These are phyloP conservation scores for Oncopeltus fasciatus DNA, from an alignment of 1,140 invertebrate species.

Conservation along the genomic window DNA sequence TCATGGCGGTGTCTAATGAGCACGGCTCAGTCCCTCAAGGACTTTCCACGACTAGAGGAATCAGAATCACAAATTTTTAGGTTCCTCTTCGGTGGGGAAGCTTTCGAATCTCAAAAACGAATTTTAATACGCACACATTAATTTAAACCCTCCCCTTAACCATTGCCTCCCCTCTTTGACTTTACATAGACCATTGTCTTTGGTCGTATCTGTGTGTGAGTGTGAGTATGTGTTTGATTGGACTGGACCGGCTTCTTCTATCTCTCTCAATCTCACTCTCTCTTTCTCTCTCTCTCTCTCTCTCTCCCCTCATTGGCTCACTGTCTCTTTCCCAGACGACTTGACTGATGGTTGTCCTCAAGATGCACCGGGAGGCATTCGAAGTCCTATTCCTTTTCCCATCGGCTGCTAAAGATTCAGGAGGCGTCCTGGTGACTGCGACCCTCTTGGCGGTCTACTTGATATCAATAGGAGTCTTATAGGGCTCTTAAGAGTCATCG, in stretches of 20 bases:
- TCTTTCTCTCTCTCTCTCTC: no score
- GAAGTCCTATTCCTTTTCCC: no score
- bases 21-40: background rate
- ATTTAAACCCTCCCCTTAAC: slow-evolving; percentile 1
- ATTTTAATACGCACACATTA: slow-evolving; percentile 9
- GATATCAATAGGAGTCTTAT: no score
- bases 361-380: background rate
- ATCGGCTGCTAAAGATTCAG: background rate
- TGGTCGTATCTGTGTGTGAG: no score
- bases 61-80: slow-evolving; percentile 8
- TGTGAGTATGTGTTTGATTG: no score
- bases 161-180: no score
- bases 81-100: background rate
- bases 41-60: no score
- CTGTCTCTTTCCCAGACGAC: background rate
- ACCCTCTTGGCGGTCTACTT: no score
- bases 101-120: background rate
- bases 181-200: slow-evolving; percentile 6
- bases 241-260: no score
- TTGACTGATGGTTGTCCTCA: background rate
- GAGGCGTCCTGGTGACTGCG: background rate
- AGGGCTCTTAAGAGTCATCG: no score
- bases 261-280: no score
- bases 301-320: background rate
- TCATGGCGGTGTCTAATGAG: background rate